Evolutionary conservation across 2,888 invertebrate species (phyloP).

Genomic region (Nyleta sp.): DNA sequence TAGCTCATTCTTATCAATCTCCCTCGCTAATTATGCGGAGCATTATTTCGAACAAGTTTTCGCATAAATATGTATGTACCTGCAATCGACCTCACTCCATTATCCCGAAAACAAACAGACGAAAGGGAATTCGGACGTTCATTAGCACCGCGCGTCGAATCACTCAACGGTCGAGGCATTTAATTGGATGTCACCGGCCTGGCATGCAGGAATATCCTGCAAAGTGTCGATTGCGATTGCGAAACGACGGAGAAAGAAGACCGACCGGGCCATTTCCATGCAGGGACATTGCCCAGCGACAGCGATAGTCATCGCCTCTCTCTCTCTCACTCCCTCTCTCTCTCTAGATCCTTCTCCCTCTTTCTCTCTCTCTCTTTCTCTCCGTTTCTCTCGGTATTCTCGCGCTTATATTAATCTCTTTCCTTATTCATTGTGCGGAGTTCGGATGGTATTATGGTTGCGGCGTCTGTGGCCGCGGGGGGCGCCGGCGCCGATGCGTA

Average conservation of each 20-base stretch:
- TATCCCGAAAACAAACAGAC: too few species aligned
- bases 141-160: conserved; percentile 25
- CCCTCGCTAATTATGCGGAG: too few species aligned
- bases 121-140: too few species aligned
- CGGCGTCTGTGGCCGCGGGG: conserved; percentile 82
- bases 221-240: conserved; percentile 56
- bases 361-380: conserved; percentile 53
- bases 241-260: conserved; percentile 36
- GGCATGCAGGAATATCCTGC: conserved; percentile 50
- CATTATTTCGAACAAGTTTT: too few species aligned
- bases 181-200: conserved; percentile 45
- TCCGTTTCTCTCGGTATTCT: conserved; percentile 38
- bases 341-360: conserved; percentile 37
- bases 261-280: conserved; percentile 39
- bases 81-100: too few species aligned
- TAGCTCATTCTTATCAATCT: too few species aligned
- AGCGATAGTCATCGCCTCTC: conserved; percentile 74
- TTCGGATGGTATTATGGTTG: conserved; percentile 77
- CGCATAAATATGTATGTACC: too few species aligned
- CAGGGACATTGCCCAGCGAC: conserved; percentile 68
- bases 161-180: conserved; percentile 28
- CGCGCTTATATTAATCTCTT: conserved; percentile 60
- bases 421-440: conserved; percentile 62
- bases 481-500: conserved; percentile 82
- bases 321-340: conserved; percentile 53